Conservation (phyloP, 2,888 invertebrate genomes). For the Oscheius sp. region DNA sequence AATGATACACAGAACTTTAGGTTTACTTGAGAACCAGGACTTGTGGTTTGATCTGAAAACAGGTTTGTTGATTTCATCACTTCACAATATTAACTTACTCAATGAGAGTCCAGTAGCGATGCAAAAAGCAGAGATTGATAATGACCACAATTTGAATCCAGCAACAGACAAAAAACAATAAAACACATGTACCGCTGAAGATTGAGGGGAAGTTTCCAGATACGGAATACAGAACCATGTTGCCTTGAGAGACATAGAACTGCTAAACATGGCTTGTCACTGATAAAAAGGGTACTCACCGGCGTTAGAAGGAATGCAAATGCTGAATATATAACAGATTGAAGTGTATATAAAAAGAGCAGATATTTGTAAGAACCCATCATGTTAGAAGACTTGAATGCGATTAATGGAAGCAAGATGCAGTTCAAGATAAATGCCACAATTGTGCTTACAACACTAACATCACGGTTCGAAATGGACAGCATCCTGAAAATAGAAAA, state of each 20-base stretch:
- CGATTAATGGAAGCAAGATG: slow-evolving; percentile 5
- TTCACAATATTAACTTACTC: background rate
- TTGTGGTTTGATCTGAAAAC: slow-evolving; percentile 14
- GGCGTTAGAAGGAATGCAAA: slow-evolving; percentile 4
- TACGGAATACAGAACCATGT: background rate
- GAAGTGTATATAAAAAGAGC: slow-evolving; percentile 8
- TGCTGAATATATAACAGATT: slow-evolving; percentile 6
- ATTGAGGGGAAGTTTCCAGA: background rate
- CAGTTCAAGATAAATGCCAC: background rate
- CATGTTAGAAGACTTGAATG: background rate
- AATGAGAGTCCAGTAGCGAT: slow-evolving; percentile 12
- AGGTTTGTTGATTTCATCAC: background rate
- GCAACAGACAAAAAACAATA: slow-evolving; percentile 9
- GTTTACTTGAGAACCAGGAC: background rate
- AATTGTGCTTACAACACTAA: background rate
- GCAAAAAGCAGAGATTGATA: slow-evolving; percentile 18
- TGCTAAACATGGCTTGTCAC: background rate
- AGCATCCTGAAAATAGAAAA: too few species aligned
- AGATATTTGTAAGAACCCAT: slow-evolving; percentile 23
- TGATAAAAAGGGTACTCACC: background rate
- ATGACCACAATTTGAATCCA: slow-evolving; percentile 19
- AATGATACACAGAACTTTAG: background rate
- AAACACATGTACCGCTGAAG: background rate
- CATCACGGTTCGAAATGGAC: background rate
- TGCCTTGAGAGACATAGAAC: slow-evolving; percentile 15